Base-by-base conservation (phyloP, 1,140 invertebrate genomes). In the Nautilus pompilius region DNA sequence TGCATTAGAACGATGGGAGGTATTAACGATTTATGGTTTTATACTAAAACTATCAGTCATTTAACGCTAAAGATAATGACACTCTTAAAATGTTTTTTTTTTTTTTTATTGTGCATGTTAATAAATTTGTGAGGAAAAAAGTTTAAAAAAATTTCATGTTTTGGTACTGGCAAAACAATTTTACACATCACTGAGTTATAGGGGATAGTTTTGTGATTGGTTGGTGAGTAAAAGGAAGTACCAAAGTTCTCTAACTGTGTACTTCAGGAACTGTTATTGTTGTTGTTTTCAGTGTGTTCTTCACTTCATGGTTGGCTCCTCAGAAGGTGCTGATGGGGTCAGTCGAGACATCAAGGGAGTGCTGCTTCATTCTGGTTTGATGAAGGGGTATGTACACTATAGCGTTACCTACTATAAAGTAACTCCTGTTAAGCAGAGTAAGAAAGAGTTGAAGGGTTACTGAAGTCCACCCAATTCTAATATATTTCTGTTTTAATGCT, bases 271-370 rank as follows among this genome's bases (percentile, higher is more conserved):
- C n/a, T n/a, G 36, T 41, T 41, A n/a, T 41, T 41, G 36, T 8
- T 34, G 5, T 60, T 2, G 29, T 2, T 81, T 80, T n/a, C 63
- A 85, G 82, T 96, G 93, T 81, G 92, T 99, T 10, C 85, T 99
- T 2, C 94, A 98, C 83, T 98, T 95, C 78, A 95, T 99, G 91
- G 95, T 96, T 51, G 94, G 93, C 24, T 93, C 92, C 8, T 75
- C 79, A 68, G 77, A 90, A 89, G 80, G 87, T 87, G 70, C 75
- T 60, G 70, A 95, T 82, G 93, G 92, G 33, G 95, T 98, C 62
- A 96, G 93, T 62, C 88, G 89, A 48, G 95, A 98, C 86, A 93
- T 95, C 53, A 93, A 95, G 5, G 86, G 92, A 71, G 94, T 97
- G 65, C 84, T 99, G 59, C 84, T 95, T 24, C 91, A 96, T 83